phyloP scores from a whole-genome alignment of 2,888 invertebrate species.

The Campoplex capitator region DNA sequence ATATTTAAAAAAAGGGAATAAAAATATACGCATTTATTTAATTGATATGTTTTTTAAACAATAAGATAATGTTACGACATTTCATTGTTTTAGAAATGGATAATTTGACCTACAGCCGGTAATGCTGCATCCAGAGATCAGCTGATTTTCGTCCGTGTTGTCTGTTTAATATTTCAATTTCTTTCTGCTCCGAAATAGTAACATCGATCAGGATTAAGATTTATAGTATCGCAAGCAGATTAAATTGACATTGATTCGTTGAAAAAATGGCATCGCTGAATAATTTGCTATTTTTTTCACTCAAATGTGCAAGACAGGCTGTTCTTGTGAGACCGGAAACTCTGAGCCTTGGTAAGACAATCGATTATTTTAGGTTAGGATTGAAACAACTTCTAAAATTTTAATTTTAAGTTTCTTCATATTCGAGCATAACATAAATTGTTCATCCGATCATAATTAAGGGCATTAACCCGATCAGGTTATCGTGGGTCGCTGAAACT shows the following conservation, averaged over 20 bases:
- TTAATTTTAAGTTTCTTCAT: neutral
- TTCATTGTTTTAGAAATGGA: neutral
- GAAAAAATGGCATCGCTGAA: conserved; percentile 60
- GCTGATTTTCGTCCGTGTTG: too few relatives aligned
- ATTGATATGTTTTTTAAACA: neutral
- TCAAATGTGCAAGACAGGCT: conserved; percentile 54
- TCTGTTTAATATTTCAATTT: neutral
- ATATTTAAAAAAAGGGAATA: neutral
- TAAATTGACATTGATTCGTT: neutral
- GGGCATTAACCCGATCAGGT: too few relatives aligned
- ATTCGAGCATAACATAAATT: neutral
- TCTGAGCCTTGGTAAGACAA: conserved; percentile 50
- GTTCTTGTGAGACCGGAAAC: conserved; percentile 43
- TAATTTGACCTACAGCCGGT: neutral
- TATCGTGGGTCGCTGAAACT: too few relatives aligned
- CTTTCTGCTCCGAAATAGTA: neutral
- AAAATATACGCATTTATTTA: neutral
- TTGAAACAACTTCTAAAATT: neutral
- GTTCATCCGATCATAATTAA: neutral
- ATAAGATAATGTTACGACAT: neutral
- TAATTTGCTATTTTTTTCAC: conserved; percentile 47
- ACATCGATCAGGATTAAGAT: neutral
- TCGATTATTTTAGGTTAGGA: conserved; percentile 40
- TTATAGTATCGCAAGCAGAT: neutral
- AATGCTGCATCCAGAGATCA: too few relatives aligned